Conservation (phyloP, 2,888 invertebrate species). For the Heliconius hortense region DNA sequence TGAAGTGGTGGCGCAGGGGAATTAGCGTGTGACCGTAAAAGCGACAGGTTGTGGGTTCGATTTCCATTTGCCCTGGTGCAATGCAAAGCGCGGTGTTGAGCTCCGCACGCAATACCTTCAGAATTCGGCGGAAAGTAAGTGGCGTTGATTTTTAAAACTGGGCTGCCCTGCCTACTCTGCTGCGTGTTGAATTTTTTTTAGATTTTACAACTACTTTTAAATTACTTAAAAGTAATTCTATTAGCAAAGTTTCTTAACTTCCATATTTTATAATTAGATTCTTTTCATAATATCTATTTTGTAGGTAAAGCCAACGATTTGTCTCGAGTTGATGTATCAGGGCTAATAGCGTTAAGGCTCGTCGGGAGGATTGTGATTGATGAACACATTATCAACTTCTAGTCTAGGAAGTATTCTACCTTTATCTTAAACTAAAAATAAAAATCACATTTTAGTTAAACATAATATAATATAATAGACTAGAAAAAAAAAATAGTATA, state of each 20-base stretch:
- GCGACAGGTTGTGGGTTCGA: no score
- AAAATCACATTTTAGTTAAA: not conserved
- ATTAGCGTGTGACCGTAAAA: no score
- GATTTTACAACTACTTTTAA: no score
- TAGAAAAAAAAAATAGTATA: not conserved
- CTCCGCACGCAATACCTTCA: no score
- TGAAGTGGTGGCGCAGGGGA: not conserved
- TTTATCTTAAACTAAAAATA: not conserved
- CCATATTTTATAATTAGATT: not conserved
- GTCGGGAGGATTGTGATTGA: slow-evolving; percentile 24
- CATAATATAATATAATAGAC: not conserved
- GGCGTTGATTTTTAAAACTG: no score
- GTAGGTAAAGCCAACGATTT: slow-evolving; percentile 34
- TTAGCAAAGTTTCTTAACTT: not conserved
- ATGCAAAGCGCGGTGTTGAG: no score
- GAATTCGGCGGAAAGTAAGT: no score
- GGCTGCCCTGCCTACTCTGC: no score
- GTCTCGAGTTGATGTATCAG: slow-evolving; percentile 20
- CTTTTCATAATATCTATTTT: not conserved
- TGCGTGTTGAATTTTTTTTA: no score
- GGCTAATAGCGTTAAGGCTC: slow-evolving; percentile 14
- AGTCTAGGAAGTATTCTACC: not conserved
- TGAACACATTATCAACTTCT: slow-evolving; percentile 22
- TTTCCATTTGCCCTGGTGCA: no score
- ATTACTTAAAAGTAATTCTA: no score